Evolutionary conservation across 1,140 invertebrate species (phyloP), one percentile per base, ranked within the genome.

Genomic region (Maconellicoccus hirsutus): DNA sequence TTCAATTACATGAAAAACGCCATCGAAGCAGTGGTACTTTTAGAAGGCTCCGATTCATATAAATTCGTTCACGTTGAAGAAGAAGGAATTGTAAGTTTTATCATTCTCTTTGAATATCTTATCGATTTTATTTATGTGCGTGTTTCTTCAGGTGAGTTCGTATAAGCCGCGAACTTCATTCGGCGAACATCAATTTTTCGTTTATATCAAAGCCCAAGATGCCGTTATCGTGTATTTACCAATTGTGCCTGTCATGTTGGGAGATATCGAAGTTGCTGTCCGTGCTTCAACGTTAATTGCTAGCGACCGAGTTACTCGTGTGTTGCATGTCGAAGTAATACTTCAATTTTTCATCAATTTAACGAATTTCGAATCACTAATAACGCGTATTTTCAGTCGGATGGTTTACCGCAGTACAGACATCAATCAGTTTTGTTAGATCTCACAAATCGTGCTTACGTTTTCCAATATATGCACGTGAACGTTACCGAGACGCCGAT

Each of bases 21-120:
- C 70, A 88, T 94, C 70, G 89, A 92, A 81, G 92, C 91, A 6
- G 86, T 91, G 0, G 89, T 98, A 0, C 89, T 94, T 6, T 81
- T 98, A 19, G 85, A 85, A n/a, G 85, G 86, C n/a, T 94, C 92
- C 19, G 83, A 83, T 0, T 86, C 94, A 77, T 97, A 96, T 78
- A 93, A 94, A 81, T 97, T 96, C 78, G 91, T 98, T 12, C 90
- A 96, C 74, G 94, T 98, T 0, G 94, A 95, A 78, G 87, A 91
- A 74, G 86, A 93, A 78, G 94, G 94, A 69, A 88, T 91, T 72
- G 92, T 90, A 63, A 84, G 84, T 77, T 78, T 79, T 16, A 4
- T 80, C 80, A 27, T 73, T 29, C 27, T 39, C 6, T 39, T 14
- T 27, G 19, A 69, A 27, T 19, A 27, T 33, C 12, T 33, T 33